A percentile compares a stretch with the other conserved stretches of the same genome.
phyloP scores from a whole-genome alignment of 2,797 vertebrate genomes.

The Poecilia picta region DNA sequence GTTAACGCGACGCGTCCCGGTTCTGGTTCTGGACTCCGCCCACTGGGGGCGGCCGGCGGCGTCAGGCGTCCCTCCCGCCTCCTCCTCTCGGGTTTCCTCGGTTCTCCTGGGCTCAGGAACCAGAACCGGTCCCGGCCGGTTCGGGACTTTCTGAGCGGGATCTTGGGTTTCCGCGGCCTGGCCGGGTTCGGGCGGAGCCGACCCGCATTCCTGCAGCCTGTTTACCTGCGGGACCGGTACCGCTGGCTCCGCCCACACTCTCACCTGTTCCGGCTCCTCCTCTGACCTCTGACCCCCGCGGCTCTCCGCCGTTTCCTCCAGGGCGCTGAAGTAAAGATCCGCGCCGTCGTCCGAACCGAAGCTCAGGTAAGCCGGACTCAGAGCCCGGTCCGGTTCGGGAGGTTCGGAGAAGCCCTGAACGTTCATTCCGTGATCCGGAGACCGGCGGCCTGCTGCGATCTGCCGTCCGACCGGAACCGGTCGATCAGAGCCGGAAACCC shows the following conservation, averaged over 20 bases:
- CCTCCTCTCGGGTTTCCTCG: background rate
- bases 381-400: background rate
- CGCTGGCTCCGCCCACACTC: constrained; percentile 38
- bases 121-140: background rate
- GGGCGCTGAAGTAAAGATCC: constrained; percentile 73
- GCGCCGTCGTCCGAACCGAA: constrained; percentile 66
- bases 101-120: background rate
- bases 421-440: background rate
- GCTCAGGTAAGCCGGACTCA: constrained; percentile 60
- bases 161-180: constrained; percentile 30
- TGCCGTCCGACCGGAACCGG: constrained; percentile 57
- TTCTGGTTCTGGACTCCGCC: too few species aligned
- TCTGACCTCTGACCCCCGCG: constrained; percentile 1
- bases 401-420: background rate
- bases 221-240: constrained; percentile 67
- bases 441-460: constrained; percentile 5
- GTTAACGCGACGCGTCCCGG: constrained; percentile 24
- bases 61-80: background rate
- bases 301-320: constrained; percentile 56
- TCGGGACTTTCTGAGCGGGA: constrained; percentile 4
- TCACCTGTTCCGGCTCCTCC: constrained; percentile 2
- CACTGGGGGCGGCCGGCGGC: constrained; percentile 31
- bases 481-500: constrained; percentile 50
- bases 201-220: constrained; percentile 59
- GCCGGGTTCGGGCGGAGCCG: constrained; percentile 47